phyloP scores from a whole-genome alignment of 2,113 vertebrate species.

The Sturnus vulgaris region DNA sequence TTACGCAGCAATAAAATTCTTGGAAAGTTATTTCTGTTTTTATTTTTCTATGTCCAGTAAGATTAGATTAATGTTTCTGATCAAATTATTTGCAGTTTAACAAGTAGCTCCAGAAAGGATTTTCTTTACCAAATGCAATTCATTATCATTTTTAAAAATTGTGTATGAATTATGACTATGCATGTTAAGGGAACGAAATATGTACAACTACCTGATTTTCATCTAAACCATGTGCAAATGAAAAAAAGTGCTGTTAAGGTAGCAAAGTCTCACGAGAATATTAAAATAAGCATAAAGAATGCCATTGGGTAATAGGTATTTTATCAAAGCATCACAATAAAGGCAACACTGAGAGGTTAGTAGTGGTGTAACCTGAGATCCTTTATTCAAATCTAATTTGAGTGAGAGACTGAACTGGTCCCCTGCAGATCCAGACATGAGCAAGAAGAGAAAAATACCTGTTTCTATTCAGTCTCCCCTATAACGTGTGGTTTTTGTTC shows the following conservation, averaged over 20 bases:
- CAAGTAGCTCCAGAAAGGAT: not conserved
- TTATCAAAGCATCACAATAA: not conserved
- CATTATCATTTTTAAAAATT: not conserved
- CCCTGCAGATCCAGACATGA: not conserved
- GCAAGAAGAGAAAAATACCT: not conserved
- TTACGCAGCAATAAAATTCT: not conserved
- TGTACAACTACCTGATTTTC: not conserved
- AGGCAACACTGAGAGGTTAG: not conserved
- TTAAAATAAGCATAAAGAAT: not conserved
- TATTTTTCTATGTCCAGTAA: not conserved
- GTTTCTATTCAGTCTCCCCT: fast-evolving
- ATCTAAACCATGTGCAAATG: not conserved
- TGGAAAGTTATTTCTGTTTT: not conserved
- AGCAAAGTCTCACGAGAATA: not conserved
- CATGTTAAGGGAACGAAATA: not conserved
- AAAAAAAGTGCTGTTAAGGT: not conserved
- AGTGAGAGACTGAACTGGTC: not conserved
- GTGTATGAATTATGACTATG: not conserved
- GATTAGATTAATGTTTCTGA: not conserved
- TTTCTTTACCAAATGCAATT: not conserved
- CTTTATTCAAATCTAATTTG: not conserved
- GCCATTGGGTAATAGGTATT: not conserved
- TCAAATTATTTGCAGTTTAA: not conserved
- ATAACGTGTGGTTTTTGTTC: not conserved
- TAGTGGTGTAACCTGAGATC: not conserved